Percentiles rank a stretch among this genome's conserved stretches.
These are phyloP conservation scores for Portevinia maculata DNA, from an alignment of 2,888 invertebrate species.

Conservation along the genomic window DNA sequence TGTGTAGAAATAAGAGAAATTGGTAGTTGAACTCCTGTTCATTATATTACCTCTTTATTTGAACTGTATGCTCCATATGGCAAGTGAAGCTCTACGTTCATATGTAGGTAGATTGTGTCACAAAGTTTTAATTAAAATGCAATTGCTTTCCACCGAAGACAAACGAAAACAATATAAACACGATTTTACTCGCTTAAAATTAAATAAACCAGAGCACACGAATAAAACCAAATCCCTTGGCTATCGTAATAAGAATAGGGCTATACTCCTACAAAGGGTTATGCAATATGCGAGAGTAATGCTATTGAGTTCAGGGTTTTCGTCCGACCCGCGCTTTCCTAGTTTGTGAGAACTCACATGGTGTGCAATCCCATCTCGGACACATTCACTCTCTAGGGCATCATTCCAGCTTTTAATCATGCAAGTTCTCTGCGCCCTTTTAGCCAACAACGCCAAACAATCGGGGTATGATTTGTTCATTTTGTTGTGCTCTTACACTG, in stretches of 20 bases:
- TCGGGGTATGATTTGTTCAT: slow-evolving; percentile 46
- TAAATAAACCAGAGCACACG: slow-evolving; percentile 63
- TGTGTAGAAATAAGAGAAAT: too few relatives aligned
- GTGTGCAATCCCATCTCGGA: slow-evolving; percentile 53
- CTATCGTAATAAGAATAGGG: slow-evolving; percentile 39
- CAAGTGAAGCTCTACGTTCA: not conserved
- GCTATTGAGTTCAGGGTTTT: slow-evolving; percentile 53
- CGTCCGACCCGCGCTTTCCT: slow-evolving; percentile 6
- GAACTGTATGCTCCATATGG: too few relatives aligned
- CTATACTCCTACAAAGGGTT: slow-evolving; percentile 44
- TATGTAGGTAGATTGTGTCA: not conserved
- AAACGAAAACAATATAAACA: slow-evolving; percentile 44
- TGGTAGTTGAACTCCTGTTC: too few relatives aligned
- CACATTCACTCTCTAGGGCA: slow-evolving; percentile 59
- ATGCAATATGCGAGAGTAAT: slow-evolving; percentile 67
- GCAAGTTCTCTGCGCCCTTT: slow-evolving; percentile 69
- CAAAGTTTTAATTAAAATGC: slow-evolving; percentile 1
- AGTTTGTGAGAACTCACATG: not conserved
- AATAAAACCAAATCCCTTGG: slow-evolving; percentile 17
- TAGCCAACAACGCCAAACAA: slow-evolving; percentile 58
- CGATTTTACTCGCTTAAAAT: slow-evolving; percentile 47
- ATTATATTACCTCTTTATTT: too few relatives aligned
- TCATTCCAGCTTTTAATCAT: slow-evolving; percentile 72
- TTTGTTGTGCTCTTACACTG: slow-evolving; percentile 42
- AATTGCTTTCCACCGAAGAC: not conserved